These are phyloP conservation scores for Antennarius striatus DNA, from an alignment of 2,113 vertebrate species.

Conservation along the genomic window DNA sequence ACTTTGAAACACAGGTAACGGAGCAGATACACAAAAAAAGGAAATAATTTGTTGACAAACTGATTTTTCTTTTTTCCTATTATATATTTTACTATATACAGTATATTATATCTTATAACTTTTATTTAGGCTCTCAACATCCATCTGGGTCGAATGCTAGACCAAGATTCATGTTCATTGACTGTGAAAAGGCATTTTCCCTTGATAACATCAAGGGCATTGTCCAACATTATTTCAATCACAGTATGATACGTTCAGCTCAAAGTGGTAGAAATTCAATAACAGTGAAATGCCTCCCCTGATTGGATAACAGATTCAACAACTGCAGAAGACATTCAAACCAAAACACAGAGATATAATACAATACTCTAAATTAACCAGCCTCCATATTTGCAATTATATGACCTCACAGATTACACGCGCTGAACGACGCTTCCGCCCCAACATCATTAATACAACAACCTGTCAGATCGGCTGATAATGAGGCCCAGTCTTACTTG, in stretches of 20 bases:
- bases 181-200: neutral
- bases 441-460: too few species aligned
- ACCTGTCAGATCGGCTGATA: too few species aligned
- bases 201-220: neutral
- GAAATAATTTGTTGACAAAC: neutral
- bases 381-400: too few species aligned
- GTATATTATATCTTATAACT: neutral
- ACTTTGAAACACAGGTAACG: neutral
- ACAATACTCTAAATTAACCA: too few species aligned
- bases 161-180: neutral
- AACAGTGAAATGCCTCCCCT: neutral
- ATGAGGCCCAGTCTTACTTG: too few species aligned
- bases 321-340: too few species aligned
- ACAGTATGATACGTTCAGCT: neutral
- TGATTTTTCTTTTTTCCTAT: too few species aligned
- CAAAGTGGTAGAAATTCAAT: neutral
- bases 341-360: too few species aligned
- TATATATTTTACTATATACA: too few species aligned
- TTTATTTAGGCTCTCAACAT: neutral
- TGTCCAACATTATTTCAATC: neutral
- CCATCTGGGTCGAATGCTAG: neutral
- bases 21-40: neutral
- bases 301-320: too few species aligned
- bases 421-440: too few species aligned
- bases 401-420: too few species aligned